A percentile compares a stretch with the other conserved stretches of the same genome.
phyloP scores from a whole-genome alignment of 2,888 invertebrate species.

The Erannis defoliaria region DNA sequence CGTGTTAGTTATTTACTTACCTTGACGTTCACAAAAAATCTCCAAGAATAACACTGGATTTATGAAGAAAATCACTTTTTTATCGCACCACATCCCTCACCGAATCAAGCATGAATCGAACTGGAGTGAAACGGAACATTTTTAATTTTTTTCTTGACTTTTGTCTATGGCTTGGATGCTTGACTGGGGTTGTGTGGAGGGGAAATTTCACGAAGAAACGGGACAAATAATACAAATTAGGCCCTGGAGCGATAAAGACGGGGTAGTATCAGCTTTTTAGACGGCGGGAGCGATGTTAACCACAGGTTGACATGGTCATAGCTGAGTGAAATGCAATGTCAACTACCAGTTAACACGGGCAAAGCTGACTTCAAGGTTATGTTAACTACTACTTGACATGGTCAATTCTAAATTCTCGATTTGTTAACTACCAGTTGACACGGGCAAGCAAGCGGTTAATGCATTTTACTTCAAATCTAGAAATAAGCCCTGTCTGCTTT shows the following conservation, averaged over 20 bases:
- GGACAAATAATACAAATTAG: conserved; percentile 9
- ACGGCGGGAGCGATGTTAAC: conserved; percentile 6
- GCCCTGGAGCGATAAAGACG: conserved; percentile 8
- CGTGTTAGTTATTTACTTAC: too few relatives aligned
- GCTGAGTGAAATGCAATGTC: conserved; percentile 6
- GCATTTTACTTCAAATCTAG: too few relatives aligned
- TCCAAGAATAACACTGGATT: too few relatives aligned
- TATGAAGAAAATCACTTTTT: too few relatives aligned
- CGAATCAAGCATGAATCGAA: not conserved
- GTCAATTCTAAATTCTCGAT: conserved; percentile 3
- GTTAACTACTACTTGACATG: conserved; percentile 8
- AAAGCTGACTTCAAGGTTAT: conserved; percentile 5
- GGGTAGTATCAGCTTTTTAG: conserved; percentile 3
- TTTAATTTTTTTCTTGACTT: not conserved
- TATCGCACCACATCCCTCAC: not conserved
- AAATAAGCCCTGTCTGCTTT: too few relatives aligned
- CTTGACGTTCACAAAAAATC: too few relatives aligned
- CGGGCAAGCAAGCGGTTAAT: not conserved
- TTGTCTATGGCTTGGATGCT: not conserved
- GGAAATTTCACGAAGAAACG: not conserved
- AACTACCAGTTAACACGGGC: conserved; percentile 6
- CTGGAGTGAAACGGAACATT: not conserved
- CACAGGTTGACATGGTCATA: conserved; percentile 8
- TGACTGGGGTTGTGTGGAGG: not conserved
- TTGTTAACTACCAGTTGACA: not conserved